Conservation (phyloP, 2,113 vertebrate genomes). For the Eleginops maclovinus region DNA sequence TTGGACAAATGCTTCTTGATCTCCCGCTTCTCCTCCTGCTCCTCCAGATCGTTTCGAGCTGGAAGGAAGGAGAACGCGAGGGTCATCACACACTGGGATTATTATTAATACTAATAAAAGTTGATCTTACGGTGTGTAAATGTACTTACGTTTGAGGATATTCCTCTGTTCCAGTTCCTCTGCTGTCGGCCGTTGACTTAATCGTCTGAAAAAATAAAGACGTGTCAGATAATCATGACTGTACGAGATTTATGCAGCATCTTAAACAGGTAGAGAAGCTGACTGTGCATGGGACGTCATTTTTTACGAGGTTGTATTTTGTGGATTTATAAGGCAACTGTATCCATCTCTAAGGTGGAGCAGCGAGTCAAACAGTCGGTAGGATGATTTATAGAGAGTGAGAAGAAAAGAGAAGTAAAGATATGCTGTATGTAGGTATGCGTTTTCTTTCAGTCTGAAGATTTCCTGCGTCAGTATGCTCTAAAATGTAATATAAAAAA, state of each 20-base stretch:
- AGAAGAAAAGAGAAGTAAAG: background rate
- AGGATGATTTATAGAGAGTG: constrained; percentile 2
- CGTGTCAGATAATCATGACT: constrained; percentile 3
- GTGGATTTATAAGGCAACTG: background rate
- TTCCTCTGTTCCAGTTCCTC: constrained; percentile 99
- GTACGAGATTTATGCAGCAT: background rate
- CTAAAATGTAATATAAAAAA: background rate
- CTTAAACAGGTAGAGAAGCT: background rate
- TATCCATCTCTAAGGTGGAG: background rate
- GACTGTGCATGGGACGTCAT: background rate
- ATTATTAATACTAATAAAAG: too few species aligned
- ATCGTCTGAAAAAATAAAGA: constrained; percentile 85
- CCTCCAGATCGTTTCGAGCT: constrained; percentile 97
- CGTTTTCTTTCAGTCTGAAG: too few species aligned
- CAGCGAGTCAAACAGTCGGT: background rate
- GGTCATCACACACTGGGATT: background rate
- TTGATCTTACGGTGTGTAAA: background rate
- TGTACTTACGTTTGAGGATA: constrained; percentile 95
- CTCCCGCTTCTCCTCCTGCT: constrained; percentile 97
- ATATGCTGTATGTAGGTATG: background rate
- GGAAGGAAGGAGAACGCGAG: constrained; percentile 6
- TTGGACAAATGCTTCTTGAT: constrained; percentile 95
- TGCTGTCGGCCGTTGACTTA: constrained; percentile 96
- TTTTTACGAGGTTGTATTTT: constrained; percentile 26
- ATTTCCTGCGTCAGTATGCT: too few species aligned